Conservation (phyloP, 2,113 vertebrate genomes). For the Gymnocephalus cernua region DNA sequence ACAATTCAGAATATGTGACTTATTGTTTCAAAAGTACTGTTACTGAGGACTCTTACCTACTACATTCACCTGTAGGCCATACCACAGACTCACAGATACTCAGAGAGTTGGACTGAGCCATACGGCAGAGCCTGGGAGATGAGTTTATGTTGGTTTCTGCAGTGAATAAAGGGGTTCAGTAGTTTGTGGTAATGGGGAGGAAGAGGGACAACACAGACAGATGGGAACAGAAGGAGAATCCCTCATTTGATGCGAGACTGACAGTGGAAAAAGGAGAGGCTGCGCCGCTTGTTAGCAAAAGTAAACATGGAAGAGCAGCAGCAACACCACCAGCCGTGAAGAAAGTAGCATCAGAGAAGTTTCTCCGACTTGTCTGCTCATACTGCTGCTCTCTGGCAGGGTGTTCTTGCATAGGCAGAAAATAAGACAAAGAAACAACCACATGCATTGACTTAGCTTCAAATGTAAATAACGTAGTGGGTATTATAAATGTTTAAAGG, state of each 20-base stretch:
- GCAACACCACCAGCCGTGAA: slow-evolving; percentile 8
- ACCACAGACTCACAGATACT: neutral
- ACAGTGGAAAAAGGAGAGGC: slow-evolving; percentile 9
- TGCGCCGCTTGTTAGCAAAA: slow-evolving; percentile 49
- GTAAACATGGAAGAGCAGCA: slow-evolving; percentile 22
- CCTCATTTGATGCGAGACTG: slow-evolving; percentile 27
- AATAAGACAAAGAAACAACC: neutral
- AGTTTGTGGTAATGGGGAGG: slow-evolving; percentile 3
- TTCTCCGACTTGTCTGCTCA: neutral
- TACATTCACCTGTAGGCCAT: neutral
- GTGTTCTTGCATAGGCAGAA: neutral
- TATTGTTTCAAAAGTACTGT: neutral
- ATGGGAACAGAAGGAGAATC: slow-evolving; percentile 17
- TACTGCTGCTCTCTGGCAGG: neutral
- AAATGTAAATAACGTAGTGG: neutral
- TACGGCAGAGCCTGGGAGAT: neutral
- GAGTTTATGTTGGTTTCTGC: slow-evolving; percentile 4
- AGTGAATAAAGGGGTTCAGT: neutral
- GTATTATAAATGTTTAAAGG: neutral
- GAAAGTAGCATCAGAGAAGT: slow-evolving; percentile 30
- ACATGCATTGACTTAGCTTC: neutral
- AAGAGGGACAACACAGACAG: neutral
- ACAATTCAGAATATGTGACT: neutral
- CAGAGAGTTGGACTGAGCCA: neutral
- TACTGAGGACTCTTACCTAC: too few species aligned